Base-by-base conservation (phyloP, 2,888 invertebrate genomes). In the Scaptomyza polygonia region DNA sequence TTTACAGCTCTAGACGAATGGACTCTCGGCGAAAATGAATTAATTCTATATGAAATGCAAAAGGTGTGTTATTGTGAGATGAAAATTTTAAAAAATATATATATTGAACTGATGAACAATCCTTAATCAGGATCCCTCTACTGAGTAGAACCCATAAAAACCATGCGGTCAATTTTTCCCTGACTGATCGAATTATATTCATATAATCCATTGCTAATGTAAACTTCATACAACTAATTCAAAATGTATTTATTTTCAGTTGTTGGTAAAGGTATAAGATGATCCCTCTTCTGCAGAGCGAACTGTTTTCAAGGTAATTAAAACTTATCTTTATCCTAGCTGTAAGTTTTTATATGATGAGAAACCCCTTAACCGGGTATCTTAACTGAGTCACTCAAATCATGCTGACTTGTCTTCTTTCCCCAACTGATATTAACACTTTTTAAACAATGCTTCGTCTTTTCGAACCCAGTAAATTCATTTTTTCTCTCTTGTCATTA, bases 121-220 rank as follows among this genome's bases (percentile, higher is more conserved):
- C 72, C 81, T 72, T 54, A 53, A 63, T 83, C 81, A 86, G 84
- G 84, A 71, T 85, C 84, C 84, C 84, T 85, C 82, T 85, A 58
- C 86, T 86, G 85, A 85, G 81, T 76, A 66, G 84, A 85, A 85
- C 82, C 82, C 77, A 69, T 57, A 79, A 73, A 73, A 85, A 85
- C 79, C 86, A 45, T 85, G 84, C 78, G 63, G 77, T 78, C 65
- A 72, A 72, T 45, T n/a, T 68, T 68, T 78, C 81, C 75, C 78
- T 52, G 80, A 45, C 79, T 79, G 82, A 81, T 30, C 5, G 25
- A 36, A 18, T 8, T 8, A 7, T 34, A 18, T 6, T 0, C 7
- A 16, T 18, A 21, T 25, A 5, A 0, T 14, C n/a, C 1, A 4
- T 9, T 16, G 4, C 7, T 36, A 0, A 2, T 18, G 7, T 32